Evolutionary conservation across 2,888 invertebrate species (phyloP).

Genomic region (Lithophane socia): DNA sequence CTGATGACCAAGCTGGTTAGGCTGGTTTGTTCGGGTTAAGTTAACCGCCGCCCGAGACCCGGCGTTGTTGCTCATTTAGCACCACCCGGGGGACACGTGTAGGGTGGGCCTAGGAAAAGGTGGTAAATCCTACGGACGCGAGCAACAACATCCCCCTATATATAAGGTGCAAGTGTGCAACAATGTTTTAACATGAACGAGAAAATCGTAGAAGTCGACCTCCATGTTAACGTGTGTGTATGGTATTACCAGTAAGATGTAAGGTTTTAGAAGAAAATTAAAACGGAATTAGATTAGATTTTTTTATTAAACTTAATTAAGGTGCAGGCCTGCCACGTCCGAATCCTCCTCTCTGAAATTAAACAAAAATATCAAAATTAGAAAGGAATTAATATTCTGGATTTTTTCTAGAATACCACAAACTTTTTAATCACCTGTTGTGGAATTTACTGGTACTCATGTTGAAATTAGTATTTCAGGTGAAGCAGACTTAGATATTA

Average conservation of each 20-base stretch:
- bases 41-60: too few species aligned
- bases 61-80: too few species aligned
- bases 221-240: background rate
- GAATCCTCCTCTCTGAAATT: constrained; percentile 94
- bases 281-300: constrained; percentile 59
- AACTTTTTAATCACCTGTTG: background rate
- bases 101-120: too few species aligned
- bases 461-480: background rate
- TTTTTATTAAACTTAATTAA: constrained; percentile 87
- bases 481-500: background rate
- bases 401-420: background rate
- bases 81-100: too few species aligned
- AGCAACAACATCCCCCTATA: too few species aligned
- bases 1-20: too few species aligned
- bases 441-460: background rate
- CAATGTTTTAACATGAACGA: too few species aligned
- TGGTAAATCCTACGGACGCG: too few species aligned
- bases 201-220: background rate
- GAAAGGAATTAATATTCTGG: background rate
- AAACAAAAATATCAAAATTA: constrained; percentile 65
- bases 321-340: constrained; percentile 93
- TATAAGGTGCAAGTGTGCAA: too few species aligned
- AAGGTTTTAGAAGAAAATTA: constrained; percentile 3
- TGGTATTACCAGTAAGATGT: background rate
- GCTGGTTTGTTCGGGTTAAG: too few species aligned